Evolutionary conservation across 2,888 invertebrate species (phyloP).

Genomic region (Digitonthophagus gazella): DNA sequence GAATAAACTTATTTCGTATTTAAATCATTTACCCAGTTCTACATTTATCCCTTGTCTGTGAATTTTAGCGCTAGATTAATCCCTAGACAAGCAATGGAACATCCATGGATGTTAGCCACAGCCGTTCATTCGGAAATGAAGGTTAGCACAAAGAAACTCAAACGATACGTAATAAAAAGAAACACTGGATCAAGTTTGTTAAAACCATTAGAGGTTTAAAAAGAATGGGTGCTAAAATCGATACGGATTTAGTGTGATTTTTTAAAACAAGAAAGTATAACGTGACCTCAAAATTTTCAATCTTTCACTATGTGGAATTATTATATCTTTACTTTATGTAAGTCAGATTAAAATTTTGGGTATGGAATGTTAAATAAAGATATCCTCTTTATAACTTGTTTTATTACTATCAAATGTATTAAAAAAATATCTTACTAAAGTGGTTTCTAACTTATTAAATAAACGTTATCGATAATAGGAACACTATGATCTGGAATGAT

Average conservation of each 20-base stretch:
- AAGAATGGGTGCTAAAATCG: slow-evolving; percentile 82
- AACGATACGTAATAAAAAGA: slow-evolving; percentile 85
- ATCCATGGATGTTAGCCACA: slow-evolving; percentile 74
- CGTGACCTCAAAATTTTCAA: too few relatives aligned
- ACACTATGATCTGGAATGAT: too few relatives aligned
- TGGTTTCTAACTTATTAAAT: too few relatives aligned
- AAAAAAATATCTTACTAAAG: too few relatives aligned
- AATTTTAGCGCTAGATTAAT: slow-evolving; percentile 68
- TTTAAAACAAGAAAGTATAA: too few relatives aligned
- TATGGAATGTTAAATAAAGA: neutral
- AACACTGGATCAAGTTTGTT: slow-evolving; percentile 87
- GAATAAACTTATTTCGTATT: neutral
- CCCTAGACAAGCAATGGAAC: slow-evolving; percentile 68
- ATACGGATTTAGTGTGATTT: slow-evolving; percentile 47
- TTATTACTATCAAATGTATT: too few relatives aligned
- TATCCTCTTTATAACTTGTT: too few relatives aligned
- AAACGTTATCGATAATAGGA: too few relatives aligned
- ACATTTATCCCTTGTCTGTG: slow-evolving; percentile 20
- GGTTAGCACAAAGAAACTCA: slow-evolving; percentile 76
- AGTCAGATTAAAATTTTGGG: neutral
- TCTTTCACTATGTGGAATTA: too few relatives aligned
- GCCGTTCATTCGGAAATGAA: slow-evolving; percentile 64
- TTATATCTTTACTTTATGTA: too few relatives aligned
- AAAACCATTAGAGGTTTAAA: slow-evolving; percentile 82
- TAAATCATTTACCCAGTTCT: neutral